Evolutionary conservation across 1,140 invertebrate species (phyloP).

Genomic region (Hypsibius dujardini): DNA sequence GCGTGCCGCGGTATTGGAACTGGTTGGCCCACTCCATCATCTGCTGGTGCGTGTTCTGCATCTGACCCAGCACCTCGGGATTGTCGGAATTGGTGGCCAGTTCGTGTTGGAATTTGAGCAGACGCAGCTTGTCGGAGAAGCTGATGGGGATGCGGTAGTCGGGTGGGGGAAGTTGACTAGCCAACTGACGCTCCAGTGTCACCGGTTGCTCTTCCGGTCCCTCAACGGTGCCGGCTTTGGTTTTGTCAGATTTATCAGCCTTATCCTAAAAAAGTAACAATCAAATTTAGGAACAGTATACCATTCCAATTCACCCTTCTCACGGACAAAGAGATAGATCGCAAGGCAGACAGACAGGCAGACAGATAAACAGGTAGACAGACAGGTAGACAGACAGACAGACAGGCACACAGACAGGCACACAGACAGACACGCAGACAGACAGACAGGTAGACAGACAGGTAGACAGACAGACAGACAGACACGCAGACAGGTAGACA

Average conservation of each 20-base stretch:
- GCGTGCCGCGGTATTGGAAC: neutral
- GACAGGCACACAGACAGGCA: too few species aligned
- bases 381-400: too few species aligned
- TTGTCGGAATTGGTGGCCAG: neutral
- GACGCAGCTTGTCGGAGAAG: constrained; percentile 4
- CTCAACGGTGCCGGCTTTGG: neutral
- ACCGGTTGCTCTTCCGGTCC: neutral
- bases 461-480: too few species aligned
- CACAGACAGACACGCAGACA: too few species aligned
- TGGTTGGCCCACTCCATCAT: constrained; percentile 1
- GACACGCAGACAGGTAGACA: too few species aligned
- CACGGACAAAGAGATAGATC: too few species aligned
- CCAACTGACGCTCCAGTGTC: neutral
- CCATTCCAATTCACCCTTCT: too few species aligned
- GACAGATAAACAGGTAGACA: too few species aligned
- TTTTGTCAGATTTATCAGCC: neutral
- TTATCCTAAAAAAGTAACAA: too few species aligned
- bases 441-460: too few species aligned
- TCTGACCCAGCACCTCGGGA: neutral
- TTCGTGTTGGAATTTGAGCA: neutral
- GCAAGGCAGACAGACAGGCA: too few species aligned
- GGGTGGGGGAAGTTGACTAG: neutral
- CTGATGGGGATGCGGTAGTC: neutral
- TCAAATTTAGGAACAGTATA: too few species aligned
- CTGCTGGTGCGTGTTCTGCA: neutral